Evolutionary conservation across 2,113 vertebrate genomes (phyloP), one percentile per base, ranked within the genome.

Genomic region (Athene noctua): DNA sequence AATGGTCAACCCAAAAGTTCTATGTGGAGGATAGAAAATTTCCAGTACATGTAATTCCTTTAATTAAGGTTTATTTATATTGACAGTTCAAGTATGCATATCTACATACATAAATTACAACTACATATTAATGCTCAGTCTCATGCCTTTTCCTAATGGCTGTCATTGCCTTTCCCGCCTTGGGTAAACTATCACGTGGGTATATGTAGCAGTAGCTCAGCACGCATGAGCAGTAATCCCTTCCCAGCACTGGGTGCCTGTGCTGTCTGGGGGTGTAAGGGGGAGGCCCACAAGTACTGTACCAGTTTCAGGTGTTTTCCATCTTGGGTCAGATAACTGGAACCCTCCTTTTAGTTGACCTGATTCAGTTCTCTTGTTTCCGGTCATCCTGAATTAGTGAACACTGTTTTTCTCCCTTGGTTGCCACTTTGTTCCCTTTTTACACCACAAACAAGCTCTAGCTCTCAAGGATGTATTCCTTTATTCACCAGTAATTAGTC

Each of bases 211-310:
- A 40, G 38, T 40, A 59, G 15, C 18, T 84, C 44, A 49, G 38
- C 1, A 0, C 7, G 18, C 32, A 65, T 26, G 22, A 73, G 27
- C 58, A 9, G 18, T 38, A 63, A 9, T 32, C 23, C 13, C 8
- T 46, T 15, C 8, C 26, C 20, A 58, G 38, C 23, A 3, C 2
- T 34, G 2, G 3, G 23, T 88, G 25, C 13, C 52, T n/a, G 6
- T 57, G 42, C 8, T 72, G 42, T 52, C 29, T 38, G 44, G 25
- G 10, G 0, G 0, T n/a, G 5, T 36, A 34, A 68, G 9, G 4
- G 15, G 21, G 12, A 74, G 9, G 2, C 19, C 32, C 13, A 47
- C 17, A 62, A 22, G 6, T 47, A 23, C 25, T 74, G 25, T 15
- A 20, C 10, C 34, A 23, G 52, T 61, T 9, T 42, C 27, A 51